phyloP scores from a whole-genome alignment of 2,888 invertebrate genomes.

The Hirudinaria manillensis region DNA sequence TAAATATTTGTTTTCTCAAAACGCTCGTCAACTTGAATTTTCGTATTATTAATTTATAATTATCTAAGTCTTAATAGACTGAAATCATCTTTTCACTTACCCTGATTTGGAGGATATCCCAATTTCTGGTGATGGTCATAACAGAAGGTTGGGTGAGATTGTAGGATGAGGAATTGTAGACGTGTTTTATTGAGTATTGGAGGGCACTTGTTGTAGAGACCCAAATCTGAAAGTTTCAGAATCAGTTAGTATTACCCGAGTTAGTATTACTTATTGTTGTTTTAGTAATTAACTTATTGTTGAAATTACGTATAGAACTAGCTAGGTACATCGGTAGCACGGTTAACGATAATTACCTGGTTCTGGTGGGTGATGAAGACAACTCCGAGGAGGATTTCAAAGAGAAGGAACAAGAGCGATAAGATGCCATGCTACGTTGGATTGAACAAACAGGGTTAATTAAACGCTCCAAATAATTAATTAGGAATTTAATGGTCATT shows the following conservation, averaged over 20 bases:
- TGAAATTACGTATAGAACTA: neutral
- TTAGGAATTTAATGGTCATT: too few relatives aligned
- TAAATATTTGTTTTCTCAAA: too few relatives aligned
- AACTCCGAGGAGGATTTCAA: neutral
- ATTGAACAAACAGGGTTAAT: too few relatives aligned
- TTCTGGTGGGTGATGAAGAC: neutral
- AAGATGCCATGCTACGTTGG: neutral
- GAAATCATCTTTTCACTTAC: neutral
- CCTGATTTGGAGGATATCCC: slow-evolving; percentile 13
- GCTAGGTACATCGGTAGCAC: neutral
- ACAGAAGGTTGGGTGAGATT: slow-evolving; percentile 13
- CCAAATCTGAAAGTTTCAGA: neutral
- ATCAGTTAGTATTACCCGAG: too few relatives aligned
- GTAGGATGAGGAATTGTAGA: slow-evolving; percentile 11
- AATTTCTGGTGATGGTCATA: neutral
- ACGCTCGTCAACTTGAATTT: too few relatives aligned
- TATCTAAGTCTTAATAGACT: too few relatives aligned
- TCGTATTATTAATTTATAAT: too few relatives aligned
- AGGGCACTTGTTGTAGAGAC: neutral
- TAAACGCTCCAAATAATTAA: too few relatives aligned
- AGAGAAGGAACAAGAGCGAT: neutral
- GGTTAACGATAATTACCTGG: neutral
- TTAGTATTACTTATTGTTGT: too few relatives aligned
- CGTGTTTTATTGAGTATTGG: slow-evolving; percentile 7
- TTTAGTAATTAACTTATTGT: too few relatives aligned